Evolutionary conservation across 2,797 vertebrate genomes (phyloP).

Genomic region (Leptoclinus maculatus): DNA sequence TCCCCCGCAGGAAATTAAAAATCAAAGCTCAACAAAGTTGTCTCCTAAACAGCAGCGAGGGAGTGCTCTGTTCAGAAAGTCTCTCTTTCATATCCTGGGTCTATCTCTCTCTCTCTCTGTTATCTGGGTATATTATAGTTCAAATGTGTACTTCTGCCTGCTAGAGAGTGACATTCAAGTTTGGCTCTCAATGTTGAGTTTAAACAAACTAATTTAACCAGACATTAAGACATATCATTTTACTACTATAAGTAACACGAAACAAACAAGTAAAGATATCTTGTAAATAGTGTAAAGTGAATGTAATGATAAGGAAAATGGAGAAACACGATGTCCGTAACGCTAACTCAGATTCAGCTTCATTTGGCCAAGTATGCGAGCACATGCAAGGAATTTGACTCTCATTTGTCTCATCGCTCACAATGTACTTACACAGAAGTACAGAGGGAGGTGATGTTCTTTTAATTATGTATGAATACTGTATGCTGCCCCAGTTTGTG

Average conservation of each 20-base stretch:
- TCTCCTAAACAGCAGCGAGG: slow-evolving; percentile 30
- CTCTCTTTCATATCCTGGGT: slow-evolving; percentile 44
- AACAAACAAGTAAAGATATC: neutral
- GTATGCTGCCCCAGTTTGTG: slow-evolving; percentile 28
- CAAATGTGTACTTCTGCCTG: slow-evolving; percentile 1
- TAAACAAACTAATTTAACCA: neutral
- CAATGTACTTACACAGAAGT: neutral
- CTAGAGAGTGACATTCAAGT: neutral
- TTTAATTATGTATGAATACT: slow-evolving; percentile 29
- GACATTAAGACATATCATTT: neutral
- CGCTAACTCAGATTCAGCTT: neutral
- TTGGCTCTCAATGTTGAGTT: neutral
- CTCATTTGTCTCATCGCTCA: neutral
- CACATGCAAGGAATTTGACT: neutral
- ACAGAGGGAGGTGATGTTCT: slow-evolving; percentile 19
- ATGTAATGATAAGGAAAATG: neutral
- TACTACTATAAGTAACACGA: neutral
- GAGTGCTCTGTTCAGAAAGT: slow-evolving; percentile 9
- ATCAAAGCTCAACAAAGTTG: slow-evolving; percentile 44
- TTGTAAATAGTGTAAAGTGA: neutral
- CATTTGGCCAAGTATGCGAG: neutral
- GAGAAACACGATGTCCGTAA: neutral
- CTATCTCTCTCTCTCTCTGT: slow-evolving; percentile 16
- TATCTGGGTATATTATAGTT: slow-evolving; percentile 26
- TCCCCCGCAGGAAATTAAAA: slow-evolving; percentile 67